These are phyloP conservation scores for Alosa alosa DNA, from an alignment of 2,113 vertebrate genomes.

Conservation along the genomic window DNA sequence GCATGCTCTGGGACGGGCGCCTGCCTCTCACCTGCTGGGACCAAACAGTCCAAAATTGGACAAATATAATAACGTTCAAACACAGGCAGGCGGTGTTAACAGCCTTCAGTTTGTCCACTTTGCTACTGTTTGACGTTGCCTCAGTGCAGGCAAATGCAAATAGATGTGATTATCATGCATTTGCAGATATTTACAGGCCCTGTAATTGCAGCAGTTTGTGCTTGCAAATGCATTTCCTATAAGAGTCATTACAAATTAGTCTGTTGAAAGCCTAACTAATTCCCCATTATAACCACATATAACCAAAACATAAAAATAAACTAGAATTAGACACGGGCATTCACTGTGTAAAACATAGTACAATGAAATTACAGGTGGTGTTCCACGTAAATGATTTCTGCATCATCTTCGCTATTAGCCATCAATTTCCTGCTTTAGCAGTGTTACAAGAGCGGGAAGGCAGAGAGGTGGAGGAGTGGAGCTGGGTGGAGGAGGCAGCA, in stretches of 20 bases:
- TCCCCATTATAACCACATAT: neutral
- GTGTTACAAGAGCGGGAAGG: neutral
- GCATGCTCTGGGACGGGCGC: slow-evolving; percentile 63
- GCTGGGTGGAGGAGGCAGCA: neutral
- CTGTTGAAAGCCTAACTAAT: neutral
- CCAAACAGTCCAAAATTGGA: neutral
- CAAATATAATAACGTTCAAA: neutral
- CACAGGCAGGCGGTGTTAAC: neutral
- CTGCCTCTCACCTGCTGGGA: slow-evolving; percentile 1
- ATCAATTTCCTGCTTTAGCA: no score
- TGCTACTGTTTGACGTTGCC: neutral
- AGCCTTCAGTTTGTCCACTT: neutral
- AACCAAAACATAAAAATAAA: neutral
- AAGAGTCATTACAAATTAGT: neutral
- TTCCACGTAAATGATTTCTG: neutral
- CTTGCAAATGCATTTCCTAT: neutral
- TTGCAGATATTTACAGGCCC: neutral
- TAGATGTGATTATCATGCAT: neutral
- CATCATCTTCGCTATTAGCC: neutral
- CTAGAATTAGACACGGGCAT: neutral
- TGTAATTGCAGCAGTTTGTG: neutral
- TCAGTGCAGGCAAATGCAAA: neutral
- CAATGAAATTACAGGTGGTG: neutral
- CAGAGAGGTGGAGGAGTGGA: neutral
- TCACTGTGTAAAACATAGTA: neutral